Evolutionary conservation across 1,140 invertebrate genomes (phyloP).

Genomic region (Panagrolaimus sp.): DNA sequence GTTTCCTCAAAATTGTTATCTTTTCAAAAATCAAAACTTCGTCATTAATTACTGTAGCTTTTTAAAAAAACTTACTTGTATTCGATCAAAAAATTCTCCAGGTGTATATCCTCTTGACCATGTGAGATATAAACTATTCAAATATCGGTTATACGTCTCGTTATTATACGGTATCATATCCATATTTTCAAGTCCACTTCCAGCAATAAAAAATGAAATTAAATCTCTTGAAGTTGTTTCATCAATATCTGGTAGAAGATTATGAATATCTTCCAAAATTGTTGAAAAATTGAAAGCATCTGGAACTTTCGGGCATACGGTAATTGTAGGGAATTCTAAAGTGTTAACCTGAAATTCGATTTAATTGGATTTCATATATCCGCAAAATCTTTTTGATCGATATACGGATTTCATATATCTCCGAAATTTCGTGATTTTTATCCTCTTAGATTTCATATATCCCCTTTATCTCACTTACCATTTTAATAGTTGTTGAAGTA

Average conservation of each 20-base stretch:
- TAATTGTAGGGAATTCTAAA: slow-evolving; percentile 45
- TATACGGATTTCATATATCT: no score
- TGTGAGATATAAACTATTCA: slow-evolving; percentile 37
- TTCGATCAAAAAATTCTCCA: slow-evolving; percentile 42
- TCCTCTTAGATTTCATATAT: neutral
- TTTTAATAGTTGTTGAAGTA: slow-evolving; percentile 51
- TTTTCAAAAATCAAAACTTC: slow-evolving; percentile 14
- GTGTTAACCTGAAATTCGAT: slow-evolving; percentile 31
- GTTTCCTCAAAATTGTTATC: neutral
- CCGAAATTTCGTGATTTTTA: no score
- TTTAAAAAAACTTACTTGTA: slow-evolving; percentile 28
- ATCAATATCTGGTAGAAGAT: slow-evolving; percentile 27
- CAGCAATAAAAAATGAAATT: slow-evolving; percentile 41
- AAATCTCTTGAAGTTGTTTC: slow-evolving; percentile 24
- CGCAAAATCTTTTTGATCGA: no score
- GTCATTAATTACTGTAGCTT: no score
- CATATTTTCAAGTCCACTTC: slow-evolving; percentile 54
- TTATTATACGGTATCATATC: slow-evolving; percentile 38
- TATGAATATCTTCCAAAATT: slow-evolving; percentile 43
- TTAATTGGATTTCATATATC: neutral
- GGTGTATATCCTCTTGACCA: slow-evolving; percentile 41
- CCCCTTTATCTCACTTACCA: slow-evolving; percentile 16
- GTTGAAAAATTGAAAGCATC: slow-evolving; percentile 49
- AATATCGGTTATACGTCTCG: slow-evolving; percentile 41
- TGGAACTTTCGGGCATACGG: slow-evolving; percentile 51